A percentile compares a stretch with the other conserved stretches of the same genome.
Evolutionary conservation across 2,797 vertebrate genomes (phyloP).

Genomic region (Cryptoprocta ferox): DNA sequence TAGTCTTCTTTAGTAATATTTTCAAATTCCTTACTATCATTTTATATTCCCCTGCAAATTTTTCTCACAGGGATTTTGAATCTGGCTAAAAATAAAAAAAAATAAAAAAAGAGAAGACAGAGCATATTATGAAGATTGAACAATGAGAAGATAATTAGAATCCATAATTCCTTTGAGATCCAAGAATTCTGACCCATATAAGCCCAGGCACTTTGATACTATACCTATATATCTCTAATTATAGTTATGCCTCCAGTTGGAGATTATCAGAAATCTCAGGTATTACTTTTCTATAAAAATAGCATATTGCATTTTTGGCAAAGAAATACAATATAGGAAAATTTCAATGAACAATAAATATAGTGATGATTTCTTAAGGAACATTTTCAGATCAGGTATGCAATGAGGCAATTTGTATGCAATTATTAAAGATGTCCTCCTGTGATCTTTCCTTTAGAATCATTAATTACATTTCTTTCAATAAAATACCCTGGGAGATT

Average conservation of each 20-base stretch:
- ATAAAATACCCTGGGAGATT: background rate
- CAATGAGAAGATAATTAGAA: conserved; percentile 71
- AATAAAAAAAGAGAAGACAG: background rate
- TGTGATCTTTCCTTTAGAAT: conserved; percentile 52
- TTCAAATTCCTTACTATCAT: conserved; percentile 74
- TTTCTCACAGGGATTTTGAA: conserved; percentile 68
- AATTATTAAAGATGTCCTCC: background rate
- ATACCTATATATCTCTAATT: conserved; percentile 63
- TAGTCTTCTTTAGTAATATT: conserved; percentile 77
- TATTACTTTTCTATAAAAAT: conserved; percentile 67
- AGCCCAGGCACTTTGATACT: conserved; percentile 68
- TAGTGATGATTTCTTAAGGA: conserved; percentile 3
- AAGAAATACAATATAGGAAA: conserved; percentile 30
- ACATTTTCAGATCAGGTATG: background rate
- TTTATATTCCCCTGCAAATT: conserved; percentile 69
- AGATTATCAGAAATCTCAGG: conserved; percentile 70
- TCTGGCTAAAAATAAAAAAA: conserved; percentile 30
- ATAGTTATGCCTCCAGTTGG: conserved; percentile 46
- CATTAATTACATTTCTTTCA: conserved; percentile 56
- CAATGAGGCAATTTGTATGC: conserved; percentile 48
- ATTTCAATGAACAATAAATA: conserved; percentile 31
- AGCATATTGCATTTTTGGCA: conserved; percentile 32
- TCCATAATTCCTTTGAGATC: conserved; percentile 73
- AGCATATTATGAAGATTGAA: conserved; percentile 72
- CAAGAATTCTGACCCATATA: conserved; percentile 60